Evolutionary conservation across 2,888 invertebrate species (phyloP), one percentile per base, ranked within the genome.

Genomic region (Acanthosepion esculentum): DNA sequence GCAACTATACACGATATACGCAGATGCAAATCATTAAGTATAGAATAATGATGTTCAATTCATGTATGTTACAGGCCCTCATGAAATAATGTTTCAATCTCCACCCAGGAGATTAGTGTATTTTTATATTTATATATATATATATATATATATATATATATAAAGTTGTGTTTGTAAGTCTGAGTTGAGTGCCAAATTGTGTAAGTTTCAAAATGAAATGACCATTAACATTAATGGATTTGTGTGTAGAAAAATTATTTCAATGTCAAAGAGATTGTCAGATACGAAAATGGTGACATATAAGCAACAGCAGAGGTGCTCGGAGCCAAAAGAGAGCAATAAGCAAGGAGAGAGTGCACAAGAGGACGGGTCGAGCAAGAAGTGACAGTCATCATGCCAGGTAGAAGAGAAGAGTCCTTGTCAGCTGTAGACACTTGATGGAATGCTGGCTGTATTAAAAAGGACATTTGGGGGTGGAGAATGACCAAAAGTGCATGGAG

Each of bases 381-480:
- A 50, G 92, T 41, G 92, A 20, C 48, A 50, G 92, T 48, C 48
- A 33, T 48, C n/a, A 50, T 92, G 29, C 92, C 10, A 48, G 48
- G 48, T 92, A 92, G 23, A 23, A 41, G 92, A 92, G 92, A 92
- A 48, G 92, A 92, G 92, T 50, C 50, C 92, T 50, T 92, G 50
- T 92, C 92, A 92, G 92, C 92, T n/a, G 78, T 78, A 78, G 78
- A 78, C 78, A 78, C 78, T 78, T 78, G 78, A 78, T 78, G 78
- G 78, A 78, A 78, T 78, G 78, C 78, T 78, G 78, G 78, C 78
- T 78, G 78, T 78, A 78, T 78, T 41, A 78, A 33, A 78, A 78
- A 78, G 78, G 78, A 78, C 78, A n/a, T 33, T 18, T 15, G 15
- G 78, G 78, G 2, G 33, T 33, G 78, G 78, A 78, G 18, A 78